Percentiles rank a stretch among this genome's conserved stretches.
These are phyloP conservation scores for Philaethria dido DNA, from an alignment of 2,888 invertebrate genomes.

Conservation along the genomic window DNA sequence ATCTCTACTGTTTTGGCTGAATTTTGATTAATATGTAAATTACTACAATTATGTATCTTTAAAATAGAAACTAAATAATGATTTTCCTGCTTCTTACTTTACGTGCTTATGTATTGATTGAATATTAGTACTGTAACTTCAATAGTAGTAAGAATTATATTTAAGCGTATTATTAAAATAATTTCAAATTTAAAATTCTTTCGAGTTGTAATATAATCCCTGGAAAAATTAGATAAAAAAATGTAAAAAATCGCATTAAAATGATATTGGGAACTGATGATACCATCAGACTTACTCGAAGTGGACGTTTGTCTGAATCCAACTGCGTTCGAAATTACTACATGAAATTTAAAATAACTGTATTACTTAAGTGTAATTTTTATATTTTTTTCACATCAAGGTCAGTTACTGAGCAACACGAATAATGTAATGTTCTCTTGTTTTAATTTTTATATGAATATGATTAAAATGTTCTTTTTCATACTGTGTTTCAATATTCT, in stretches of 20 bases:
- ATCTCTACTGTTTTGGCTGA: background rate
- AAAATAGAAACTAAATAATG: too few relatives aligned
- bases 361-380: background rate
- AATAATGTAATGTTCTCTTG: slow-evolving; percentile 1
- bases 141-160: too few relatives aligned
- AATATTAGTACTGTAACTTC: too few relatives aligned
- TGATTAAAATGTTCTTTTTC: background rate
- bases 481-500: background rate
- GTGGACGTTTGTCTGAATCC: background rate
- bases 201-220: too few relatives aligned
- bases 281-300: too few relatives aligned
- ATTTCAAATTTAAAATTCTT: too few relatives aligned
- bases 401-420: slow-evolving; percentile 9
- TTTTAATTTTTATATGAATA: background rate
- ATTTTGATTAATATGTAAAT: background rate
- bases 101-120: too few relatives aligned
- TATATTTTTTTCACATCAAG: background rate
- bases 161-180: too few relatives aligned
- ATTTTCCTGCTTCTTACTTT: too few relatives aligned
- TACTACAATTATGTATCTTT: background rate
- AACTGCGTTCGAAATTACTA: background rate
- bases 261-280: too few relatives aligned
- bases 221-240: too few relatives aligned
- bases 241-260: too few relatives aligned
- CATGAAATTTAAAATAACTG: background rate